Evolutionary conservation across 2,888 invertebrate genomes (phyloP), one percentile per base, ranked within the genome.

Genomic region (Nemapogon koenigi): DNA sequence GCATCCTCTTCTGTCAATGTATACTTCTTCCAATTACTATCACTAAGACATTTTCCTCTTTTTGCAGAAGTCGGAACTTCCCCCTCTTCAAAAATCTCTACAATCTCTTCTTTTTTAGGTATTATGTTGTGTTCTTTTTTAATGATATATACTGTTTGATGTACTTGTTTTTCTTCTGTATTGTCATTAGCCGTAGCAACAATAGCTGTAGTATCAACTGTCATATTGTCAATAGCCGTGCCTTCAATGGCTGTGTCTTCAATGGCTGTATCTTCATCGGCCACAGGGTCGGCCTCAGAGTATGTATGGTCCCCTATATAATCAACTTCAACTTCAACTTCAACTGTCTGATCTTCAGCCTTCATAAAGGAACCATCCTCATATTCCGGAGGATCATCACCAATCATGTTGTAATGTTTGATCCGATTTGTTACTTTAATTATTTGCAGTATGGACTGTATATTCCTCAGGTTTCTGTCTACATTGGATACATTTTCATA

Each of bases 1-100:
- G 75, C 76, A 29, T 72, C 68, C 3, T 70, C 67, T 39, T 76
- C 76, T 2, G 55, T 55, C 32, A 76, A 45, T 11, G 47, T 50
- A 27, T 49, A 49, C 11, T 55, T 60, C 39, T 62, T 62, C 76
- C 76, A 76, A 48, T 66, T 48, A 3, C n/a, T n/a, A n/a, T n/a
- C n/a, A n/a, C n/a, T n/a, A n/a, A n/a, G n/a, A n/a, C n/a, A n/a
- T n/a, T n/a, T n/a, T n/a, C n/a, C n/a, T n/a, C n/a, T n/a, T n/a
- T 43, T 50, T 6, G 52, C 51, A 65, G 48, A 40, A 55, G 50
- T 49, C 55, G 57, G 3, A 42, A 48, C n/a, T 45, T 47, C 40
- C 39, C 16, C 4, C 43, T 48, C 41, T 30, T 26, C 26, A 16
- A 14, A 8, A 16, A 6, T 15, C 13, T 38, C 28, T 27, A 30